Evolutionary conservation across 2,113 vertebrate species (phyloP), one percentile per base, ranked within the genome.

Genomic region (Periophthalmodon schlosseri): DNA sequence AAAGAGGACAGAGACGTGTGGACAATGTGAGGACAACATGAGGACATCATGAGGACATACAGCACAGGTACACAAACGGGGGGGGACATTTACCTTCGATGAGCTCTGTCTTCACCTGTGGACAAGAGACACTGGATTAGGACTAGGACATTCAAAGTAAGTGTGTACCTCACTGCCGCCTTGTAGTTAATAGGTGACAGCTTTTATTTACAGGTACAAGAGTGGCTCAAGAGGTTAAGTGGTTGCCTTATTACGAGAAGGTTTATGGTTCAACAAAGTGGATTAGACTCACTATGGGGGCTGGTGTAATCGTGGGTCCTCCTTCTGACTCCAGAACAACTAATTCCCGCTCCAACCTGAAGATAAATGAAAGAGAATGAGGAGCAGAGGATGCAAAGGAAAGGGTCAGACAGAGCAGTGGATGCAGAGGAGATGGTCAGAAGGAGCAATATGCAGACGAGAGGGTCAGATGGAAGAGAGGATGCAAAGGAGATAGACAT

Each of bases 321-420:
- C 39, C 58, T n/a, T 93, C 84, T 0, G 89, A 93, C 82, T 98
- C 96, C 86, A 98, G 83, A 0, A 47, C 79, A 16, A 95, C 88
- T 20, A 99, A 88, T 78, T 97, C 96, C 85, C 92, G 91, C 84
- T 97, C 96, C 82, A 97, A 79, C 88, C 96, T 97, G 87, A 64
- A 64, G 28, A 28, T 16, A 12, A 60, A 14, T 8, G 5, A 14
- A 13, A 60, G 23, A 1, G 7, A 12, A 28, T 5, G 28, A 28
- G 28, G 28, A 28, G 28, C 28, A 28, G 28, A 28, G 28, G 1
- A 28, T 28, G 28, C 28, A 28, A 3, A 28, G 28, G 28, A 52
- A 20, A 18, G 5, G 18, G 16, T 52, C 16, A 52, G 5, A 50
- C 14, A 15, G 49, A 50, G 49, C 49, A 50, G 49, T 18, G 49